Percentiles rank a stretch among this genome's conserved stretches.
phyloP scores from a whole-genome alignment of 1,140 invertebrate genomes.

The Aphis craccivora region DNA sequence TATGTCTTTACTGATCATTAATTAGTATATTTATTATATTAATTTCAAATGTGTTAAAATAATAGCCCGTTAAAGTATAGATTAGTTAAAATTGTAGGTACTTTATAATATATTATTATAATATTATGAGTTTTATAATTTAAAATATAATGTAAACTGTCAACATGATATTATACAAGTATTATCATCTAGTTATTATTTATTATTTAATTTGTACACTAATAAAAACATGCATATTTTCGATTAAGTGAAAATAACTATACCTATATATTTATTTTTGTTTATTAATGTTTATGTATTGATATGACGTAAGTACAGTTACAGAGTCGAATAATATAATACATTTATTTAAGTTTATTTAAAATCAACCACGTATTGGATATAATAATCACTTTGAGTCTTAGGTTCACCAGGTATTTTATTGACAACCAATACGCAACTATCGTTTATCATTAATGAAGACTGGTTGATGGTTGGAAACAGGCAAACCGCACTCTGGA shows the following conservation, averaged over 20 bases:
- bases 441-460: neutral
- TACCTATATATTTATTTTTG: too few species aligned
- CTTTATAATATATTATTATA: too few species aligned
- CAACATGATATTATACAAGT: too few species aligned
- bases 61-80: neutral
- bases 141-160: neutral
- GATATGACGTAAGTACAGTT: neutral
- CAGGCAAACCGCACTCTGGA: too few species aligned
- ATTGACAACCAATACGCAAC: neutral
- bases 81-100: too few species aligned
- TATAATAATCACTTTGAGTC: conserved; percentile 33
- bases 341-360: too few species aligned
- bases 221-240: too few species aligned
- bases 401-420: neutral
- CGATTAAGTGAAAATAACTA: neutral
- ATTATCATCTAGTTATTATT: too few species aligned
- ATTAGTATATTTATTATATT: neutral
- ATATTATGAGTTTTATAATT: neutral
- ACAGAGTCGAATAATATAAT: neutral
- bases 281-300: neutral
- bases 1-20: neutral
- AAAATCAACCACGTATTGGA: neutral
- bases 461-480: neutral
- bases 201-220: too few species aligned
- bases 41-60: neutral